Base-by-base conservation (phyloP, 2,888 invertebrate species). In the Metacarcinus magister region DNA sequence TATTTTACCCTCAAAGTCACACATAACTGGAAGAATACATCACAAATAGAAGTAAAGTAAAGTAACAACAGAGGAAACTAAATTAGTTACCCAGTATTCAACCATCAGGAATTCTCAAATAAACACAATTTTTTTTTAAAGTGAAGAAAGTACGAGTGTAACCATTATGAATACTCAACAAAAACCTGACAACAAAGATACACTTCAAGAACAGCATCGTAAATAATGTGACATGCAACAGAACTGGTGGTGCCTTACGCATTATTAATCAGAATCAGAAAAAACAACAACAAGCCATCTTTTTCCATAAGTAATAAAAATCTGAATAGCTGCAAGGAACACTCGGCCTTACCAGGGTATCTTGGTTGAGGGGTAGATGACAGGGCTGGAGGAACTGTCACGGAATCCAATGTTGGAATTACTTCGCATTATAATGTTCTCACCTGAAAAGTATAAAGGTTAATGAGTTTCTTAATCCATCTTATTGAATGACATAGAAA, bases 361-460 rank as follows among this genome's bases (percentile, higher is more conserved):
- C 23, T 96, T 96, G 16, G 94, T 48, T 13, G 96, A 91, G 82
- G 96, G 96, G 60, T 96, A 96, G 39, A 96, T 96, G 16, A 96
- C 96, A 16, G 82, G 94, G 82, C 94, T 96, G 44, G 96, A 60
- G n/a, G 96, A 96, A 10, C 60, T 75, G 23, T 96, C 94, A n/a
- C 94, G 91, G 19, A 96, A 94, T n/a, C 96, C 94, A 90, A 96
- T 48, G 91, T 96, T 92, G 2, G 96, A 60, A 44, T 89, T 92
- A 28, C 94, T 90, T 48, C 96, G 94, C 96, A 96, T 96, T 44
- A 67, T 96, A 89, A 10, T 75, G 44, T 32, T 90, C 54, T 87
- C n/a, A 82, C 89, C 94, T 95, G 90, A n/a, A 91, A 95, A 90
- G 32, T 32, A 48, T 3, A 39, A 39, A n/a, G 54, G 39, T 46